phyloP scores from a whole-genome alignment of 2,113 vertebrate species.

The Tetrao urogallus region DNA sequence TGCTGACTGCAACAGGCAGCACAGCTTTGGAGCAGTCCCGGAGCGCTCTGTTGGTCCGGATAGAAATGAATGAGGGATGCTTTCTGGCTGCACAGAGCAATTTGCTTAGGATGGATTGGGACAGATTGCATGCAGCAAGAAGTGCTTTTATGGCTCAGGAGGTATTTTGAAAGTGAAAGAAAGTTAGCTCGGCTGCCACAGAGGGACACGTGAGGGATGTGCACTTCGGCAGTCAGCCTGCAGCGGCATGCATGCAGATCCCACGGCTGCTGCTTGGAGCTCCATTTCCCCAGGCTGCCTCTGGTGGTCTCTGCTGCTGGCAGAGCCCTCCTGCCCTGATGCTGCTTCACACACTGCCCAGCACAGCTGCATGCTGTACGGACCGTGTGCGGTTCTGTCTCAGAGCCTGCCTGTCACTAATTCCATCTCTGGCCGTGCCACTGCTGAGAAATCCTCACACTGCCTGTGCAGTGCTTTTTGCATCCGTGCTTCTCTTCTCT shows the following conservation, averaged over 20 bases:
- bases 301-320: not conserved
- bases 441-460: not conserved
- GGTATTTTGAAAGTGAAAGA: not conserved
- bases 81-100: not conserved
- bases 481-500: not conserved
- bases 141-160: not conserved
- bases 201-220: not conserved
- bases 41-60: not conserved
- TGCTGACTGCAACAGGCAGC: not conserved
- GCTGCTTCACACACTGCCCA: not conserved
- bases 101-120: not conserved
- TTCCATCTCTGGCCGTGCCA: not conserved
- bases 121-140: not conserved
- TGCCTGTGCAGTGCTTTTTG: not conserved
- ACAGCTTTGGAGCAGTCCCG: not conserved
- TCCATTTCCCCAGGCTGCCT: not conserved
- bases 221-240: not conserved
- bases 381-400: rapidly evolving
- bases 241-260: not conserved
- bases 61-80: not conserved
- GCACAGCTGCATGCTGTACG: rapidly evolving
- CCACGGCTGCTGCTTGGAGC: not conserved
- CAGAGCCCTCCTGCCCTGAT: not conserved
- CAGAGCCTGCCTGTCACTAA: not conserved
- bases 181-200: not conserved